Evolutionary conservation across 2,797 vertebrate genomes (phyloP).

Genomic region (Botia almorhae): DNA sequence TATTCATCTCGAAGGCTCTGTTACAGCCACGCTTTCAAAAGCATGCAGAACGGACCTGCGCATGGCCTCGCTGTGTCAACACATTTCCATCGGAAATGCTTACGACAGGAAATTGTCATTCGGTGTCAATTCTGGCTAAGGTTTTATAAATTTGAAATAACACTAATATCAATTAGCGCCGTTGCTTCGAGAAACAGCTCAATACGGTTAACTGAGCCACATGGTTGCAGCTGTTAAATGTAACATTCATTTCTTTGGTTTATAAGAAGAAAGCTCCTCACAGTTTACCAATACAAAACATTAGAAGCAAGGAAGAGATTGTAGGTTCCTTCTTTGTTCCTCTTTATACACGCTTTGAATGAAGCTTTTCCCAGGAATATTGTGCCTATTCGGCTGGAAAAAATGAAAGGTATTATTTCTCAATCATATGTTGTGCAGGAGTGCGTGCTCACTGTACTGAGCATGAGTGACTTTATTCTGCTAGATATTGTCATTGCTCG

Average conservation of each 20-base stretch:
- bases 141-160: slow-evolving; percentile 85
- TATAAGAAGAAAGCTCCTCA: background rate
- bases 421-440: slow-evolving; percentile 60
- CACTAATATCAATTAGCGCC: slow-evolving; percentile 84
- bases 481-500: slow-evolving; percentile 65
- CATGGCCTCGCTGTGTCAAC: slow-evolving; percentile 96
- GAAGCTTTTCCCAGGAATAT: slow-evolving; percentile 54
- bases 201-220: background rate
- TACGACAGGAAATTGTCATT: slow-evolving; percentile 96
- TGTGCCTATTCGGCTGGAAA: slow-evolving; percentile 54
- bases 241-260: slow-evolving; percentile 30
- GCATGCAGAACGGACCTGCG: slow-evolving; percentile 92
- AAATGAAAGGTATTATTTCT: slow-evolving; percentile 62
- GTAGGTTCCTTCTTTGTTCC: slow-evolving; percentile 20
- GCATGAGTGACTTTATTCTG: slow-evolving; percentile 63
- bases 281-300: slow-evolving; percentile 34
- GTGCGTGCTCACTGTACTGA: slow-evolving; percentile 58
- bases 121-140: slow-evolving; percentile 88
- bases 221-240: background rate
- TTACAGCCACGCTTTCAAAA: slow-evolving; percentile 97
- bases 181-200: slow-evolving; percentile 30
- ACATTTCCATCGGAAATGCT: slow-evolving; percentile 99
- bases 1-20: slow-evolving; percentile 95
- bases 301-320: slow-evolving; percentile 18
- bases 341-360: slow-evolving; percentile 43